Percentiles rank a stretch among this genome's conserved stretches.
Evolutionary conservation across 2,113 vertebrate species (phyloP).

Genomic region (Cairina moschata): DNA sequence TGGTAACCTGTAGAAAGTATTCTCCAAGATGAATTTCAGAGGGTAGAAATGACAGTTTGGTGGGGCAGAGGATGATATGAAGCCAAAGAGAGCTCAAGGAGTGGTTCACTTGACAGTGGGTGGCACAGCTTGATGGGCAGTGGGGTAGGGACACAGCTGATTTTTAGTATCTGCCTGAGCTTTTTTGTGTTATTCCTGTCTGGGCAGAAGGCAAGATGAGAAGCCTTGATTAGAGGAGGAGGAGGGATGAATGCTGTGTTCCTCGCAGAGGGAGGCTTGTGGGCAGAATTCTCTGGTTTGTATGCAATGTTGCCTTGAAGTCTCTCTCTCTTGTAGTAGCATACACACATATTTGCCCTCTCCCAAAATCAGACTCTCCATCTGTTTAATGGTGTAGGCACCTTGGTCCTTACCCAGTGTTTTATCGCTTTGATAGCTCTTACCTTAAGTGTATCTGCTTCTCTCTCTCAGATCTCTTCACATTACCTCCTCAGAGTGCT

Average conservation of each 20-base stretch:
- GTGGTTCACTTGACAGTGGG: not conserved
- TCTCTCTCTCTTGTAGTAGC: not conserved
- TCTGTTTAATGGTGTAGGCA: conserved; percentile 26
- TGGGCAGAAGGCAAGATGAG: not conserved
- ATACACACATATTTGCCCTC: not conserved
- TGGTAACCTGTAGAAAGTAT: not conserved
- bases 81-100: not conserved
- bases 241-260: not conserved
- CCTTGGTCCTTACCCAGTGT: conserved; percentile 34
- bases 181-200: not conserved
- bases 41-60: not conserved
- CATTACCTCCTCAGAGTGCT: not conserved
- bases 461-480: conserved; percentile 34
- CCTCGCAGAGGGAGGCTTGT: not conserved
- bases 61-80: not conserved
- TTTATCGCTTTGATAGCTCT: conserved; percentile 53
- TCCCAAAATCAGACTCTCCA: not conserved
- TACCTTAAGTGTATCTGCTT: conserved; percentile 8
- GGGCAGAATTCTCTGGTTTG: not conserved
- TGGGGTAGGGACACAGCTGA: fast-evolving
- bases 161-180: not conserved
- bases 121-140: not conserved
- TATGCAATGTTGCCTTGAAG: not conserved
- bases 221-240: not conserved
- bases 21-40: not conserved